Conservation (phyloP, 2,113 vertebrate genomes). For the Enhydra lutris region DNA sequence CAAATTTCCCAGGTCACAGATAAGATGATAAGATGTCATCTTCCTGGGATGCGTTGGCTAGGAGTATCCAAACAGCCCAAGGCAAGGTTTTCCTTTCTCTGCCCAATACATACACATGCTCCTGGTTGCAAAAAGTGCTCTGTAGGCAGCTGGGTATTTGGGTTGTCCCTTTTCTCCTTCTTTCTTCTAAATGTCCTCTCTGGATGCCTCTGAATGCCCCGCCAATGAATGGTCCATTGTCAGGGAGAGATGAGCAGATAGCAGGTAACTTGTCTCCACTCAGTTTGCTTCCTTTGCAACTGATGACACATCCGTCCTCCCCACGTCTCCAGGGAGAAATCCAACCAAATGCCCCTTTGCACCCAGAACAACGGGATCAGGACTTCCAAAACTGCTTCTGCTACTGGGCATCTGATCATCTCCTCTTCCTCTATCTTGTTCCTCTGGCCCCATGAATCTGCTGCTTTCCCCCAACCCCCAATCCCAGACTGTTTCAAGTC, state of each 20-base stretch:
- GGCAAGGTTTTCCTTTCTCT: neutral
- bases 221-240: constrained; percentile 32
- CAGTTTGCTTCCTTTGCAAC: neutral
- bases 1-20: neutral
- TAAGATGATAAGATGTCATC: fast-evolving
- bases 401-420: neutral
- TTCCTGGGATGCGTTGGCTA: neutral
- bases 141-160: neutral
- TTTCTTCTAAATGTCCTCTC: neutral
- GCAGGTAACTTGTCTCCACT: neutral
- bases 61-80: neutral
- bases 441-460: fast-evolving
- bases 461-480: neutral
- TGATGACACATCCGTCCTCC: neutral
- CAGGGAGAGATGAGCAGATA: fast-evolving
- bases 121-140: neutral
- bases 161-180: constrained; percentile 6
- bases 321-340: neutral
- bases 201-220: neutral
- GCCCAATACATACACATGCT: neutral
- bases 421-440: fast-evolving
- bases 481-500: neutral
- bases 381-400: neutral
- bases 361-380: neutral
- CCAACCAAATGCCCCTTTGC: neutral